Evolutionary conservation across 1,140 invertebrate genomes (phyloP), one percentile per base, ranked within the genome.

Genomic region (Euglossa dilemma): DNA sequence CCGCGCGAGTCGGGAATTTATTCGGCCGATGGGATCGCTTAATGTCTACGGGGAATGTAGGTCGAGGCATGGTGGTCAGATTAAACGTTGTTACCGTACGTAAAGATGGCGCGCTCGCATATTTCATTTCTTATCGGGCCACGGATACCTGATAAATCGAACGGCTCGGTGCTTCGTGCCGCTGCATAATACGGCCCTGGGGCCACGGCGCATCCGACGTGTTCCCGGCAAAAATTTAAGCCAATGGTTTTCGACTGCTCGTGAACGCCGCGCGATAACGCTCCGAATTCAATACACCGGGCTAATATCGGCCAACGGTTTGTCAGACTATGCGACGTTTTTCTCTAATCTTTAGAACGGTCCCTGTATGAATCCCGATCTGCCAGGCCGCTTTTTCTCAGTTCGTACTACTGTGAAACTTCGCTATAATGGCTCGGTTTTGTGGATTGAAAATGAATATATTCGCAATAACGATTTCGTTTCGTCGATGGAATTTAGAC

Each of bases 91-190:
- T 81, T 81, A 80, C 45, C 66, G 77, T 57, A 36, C 23, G 79
- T 81, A 74, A 81, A 52, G 36, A 74, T 66, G 69, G n/a, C 23
- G 70, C 23, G 25, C 45, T 25, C 9, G 79, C 83, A 70, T 85
- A 85, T 85, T 85, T 85, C 79, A 85, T 59, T 79, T 67, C 71
- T 71, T 85, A 85, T 85, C 83, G 47, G 50, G 20, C 71, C 63
- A 36, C 47, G 79, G 59, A 74, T 80, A 72, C 54, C 63, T 70
- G 79, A 85, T 85, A 85, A 85, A 85, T 85, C 72, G 83, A 75
- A 81, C 77, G 20, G 52, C 11, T 36, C 36, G 36, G 36, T 1
- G 64, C 23, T 59, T 20, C 71, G 50, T 75, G 70, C 61, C n/a
- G n/a, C 23, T 25, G 80, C 64, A 69, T 69, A 83, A 83, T 76